A percentile compares a stretch with the other conserved stretches of the same genome.
phyloP scores from a whole-genome alignment of 2,113 vertebrate species.

The Peucedramus taeniatus region DNA sequence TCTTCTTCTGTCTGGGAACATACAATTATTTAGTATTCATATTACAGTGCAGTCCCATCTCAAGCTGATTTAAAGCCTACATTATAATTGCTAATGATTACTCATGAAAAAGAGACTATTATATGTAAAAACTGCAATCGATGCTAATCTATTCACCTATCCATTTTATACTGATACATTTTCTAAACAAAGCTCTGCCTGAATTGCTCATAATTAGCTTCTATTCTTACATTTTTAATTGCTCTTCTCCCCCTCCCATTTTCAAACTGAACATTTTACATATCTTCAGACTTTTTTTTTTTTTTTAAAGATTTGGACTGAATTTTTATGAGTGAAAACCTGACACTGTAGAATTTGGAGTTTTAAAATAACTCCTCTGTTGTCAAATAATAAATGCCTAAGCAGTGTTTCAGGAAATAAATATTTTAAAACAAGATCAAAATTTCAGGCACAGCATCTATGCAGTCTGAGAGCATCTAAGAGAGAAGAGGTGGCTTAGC shows the following conservation, averaged over 20 bases:
- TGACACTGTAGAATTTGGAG: neutral
- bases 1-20: neutral
- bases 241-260: constrained; percentile 21
- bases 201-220: constrained; percentile 74
- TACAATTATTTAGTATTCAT: constrained; percentile 67
- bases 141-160: constrained; percentile 70
- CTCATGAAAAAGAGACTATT: constrained; percentile 73
- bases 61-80: constrained; percentile 64
- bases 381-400: constrained; percentile 48
- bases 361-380: constrained; percentile 22
- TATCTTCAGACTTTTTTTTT: neutral
- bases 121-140: constrained; percentile 73
- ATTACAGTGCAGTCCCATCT: constrained; percentile 38
- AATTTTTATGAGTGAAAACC: constrained; percentile 52
- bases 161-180: constrained; percentile 67
- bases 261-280: constrained; percentile 25
- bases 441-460: neutral
- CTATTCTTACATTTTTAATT: constrained; percentile 72
- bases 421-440: constrained; percentile 32
- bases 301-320: neutral
- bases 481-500: neutral
- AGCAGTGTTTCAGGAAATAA: constrained; percentile 20
- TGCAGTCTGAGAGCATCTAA: neutral
- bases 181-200: constrained; percentile 70
- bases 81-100: constrained; percentile 78